Evolutionary conservation across 92 coral and sea anemone species (phyloP).

Genomic region (Metridium senile): DNA sequence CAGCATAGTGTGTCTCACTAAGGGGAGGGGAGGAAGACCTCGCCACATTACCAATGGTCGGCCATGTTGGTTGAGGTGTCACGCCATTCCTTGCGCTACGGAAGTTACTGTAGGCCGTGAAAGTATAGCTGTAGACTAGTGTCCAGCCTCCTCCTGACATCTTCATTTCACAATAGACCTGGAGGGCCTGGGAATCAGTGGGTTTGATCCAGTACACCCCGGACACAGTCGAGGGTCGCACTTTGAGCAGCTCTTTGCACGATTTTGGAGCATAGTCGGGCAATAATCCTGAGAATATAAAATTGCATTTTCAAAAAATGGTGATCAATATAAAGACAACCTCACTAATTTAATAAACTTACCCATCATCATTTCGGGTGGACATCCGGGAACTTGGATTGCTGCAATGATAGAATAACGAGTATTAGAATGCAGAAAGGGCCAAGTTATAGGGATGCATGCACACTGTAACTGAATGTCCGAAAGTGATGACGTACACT

Average conservation of each 20-base stretch:
- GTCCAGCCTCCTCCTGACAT: slow-evolving; percentile 69
- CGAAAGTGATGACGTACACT: too few relatives aligned
- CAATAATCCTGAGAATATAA: not conserved
- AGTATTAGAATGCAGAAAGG: not conserved
- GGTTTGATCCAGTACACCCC: slow-evolving; percentile 63
- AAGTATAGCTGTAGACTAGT: slow-evolving; percentile 52
- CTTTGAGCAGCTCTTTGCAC: slow-evolving; percentile 28
- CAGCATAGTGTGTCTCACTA: slow-evolving; percentile 43
- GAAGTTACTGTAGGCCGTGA: slow-evolving; percentile 49
- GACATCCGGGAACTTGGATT: slow-evolving; percentile 5
- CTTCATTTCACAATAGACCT: slow-evolving; percentile 60
- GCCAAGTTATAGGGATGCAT: not conserved
- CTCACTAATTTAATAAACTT: not conserved
- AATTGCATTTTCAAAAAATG: not conserved
- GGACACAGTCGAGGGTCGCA: slow-evolving; percentile 32
- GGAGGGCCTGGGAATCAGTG: slow-evolving; percentile 30
- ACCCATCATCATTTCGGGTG: slow-evolving; percentile 6
- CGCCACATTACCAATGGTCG: slow-evolving; percentile 32
- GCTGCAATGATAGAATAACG: not conserved
- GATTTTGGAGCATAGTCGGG: slow-evolving; percentile 41
- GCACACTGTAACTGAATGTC: too few relatives aligned
- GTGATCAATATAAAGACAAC: not conserved
- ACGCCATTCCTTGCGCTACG: slow-evolving; percentile 44
- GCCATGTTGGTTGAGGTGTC: slow-evolving; percentile 60
- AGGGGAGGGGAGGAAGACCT: slow-evolving; percentile 34